Evolutionary conservation across 2,113 vertebrate species (phyloP).

Genomic region (Anser brachyrhynchus): DNA sequence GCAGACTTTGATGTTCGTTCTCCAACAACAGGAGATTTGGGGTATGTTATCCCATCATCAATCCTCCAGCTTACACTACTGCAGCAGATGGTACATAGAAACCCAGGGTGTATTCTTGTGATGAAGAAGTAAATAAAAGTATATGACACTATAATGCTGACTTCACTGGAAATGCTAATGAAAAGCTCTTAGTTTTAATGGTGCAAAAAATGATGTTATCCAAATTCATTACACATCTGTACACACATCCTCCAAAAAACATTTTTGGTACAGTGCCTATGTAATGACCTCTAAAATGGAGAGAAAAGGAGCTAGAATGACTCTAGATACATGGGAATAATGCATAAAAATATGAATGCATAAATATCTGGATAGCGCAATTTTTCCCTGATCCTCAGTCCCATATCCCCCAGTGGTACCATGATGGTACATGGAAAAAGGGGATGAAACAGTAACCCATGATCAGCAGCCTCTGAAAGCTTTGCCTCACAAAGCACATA

Average conservation of each 20-base stretch:
- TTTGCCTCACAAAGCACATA: not conserved
- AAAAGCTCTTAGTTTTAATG: not conserved
- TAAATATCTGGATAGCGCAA: rapidly evolving
- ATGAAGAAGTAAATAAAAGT: slow-evolving; percentile 24
- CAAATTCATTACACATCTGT: not conserved
- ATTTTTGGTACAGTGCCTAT: not conserved
- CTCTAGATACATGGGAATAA: not conserved
- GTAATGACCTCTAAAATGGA: not conserved
- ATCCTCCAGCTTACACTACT: not conserved
- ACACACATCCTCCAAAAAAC: not conserved
- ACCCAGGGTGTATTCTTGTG: not conserved
- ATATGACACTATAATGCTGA: not conserved
- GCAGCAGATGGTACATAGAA: not conserved
- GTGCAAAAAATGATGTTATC: not conserved
- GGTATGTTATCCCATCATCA: not conserved
- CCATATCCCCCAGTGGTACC: not conserved
- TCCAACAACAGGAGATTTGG: not conserved
- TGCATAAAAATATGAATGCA: not conserved
- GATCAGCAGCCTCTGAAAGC: not conserved
- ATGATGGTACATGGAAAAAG: not conserved
- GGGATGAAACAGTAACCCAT: not conserved
- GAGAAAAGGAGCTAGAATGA: not conserved
- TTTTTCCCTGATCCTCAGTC: not conserved
- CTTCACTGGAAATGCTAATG: not conserved
- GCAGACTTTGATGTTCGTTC: not conserved